phyloP scores from a whole-genome alignment of 2,797 vertebrate species.

The Masticophis lateralis region DNA sequence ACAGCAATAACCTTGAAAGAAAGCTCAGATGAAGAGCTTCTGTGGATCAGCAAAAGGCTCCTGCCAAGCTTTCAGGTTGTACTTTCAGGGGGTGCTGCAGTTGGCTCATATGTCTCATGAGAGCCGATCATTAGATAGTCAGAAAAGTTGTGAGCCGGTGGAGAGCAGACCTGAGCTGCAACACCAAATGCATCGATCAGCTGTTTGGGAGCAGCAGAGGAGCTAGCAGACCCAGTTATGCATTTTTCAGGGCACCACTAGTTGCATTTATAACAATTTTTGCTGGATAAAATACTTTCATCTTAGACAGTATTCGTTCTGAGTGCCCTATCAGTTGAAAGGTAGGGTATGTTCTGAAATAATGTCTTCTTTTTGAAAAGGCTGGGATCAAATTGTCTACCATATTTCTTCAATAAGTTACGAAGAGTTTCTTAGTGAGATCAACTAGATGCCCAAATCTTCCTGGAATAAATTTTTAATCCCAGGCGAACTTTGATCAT shows the following conservation, averaged over 20 bases:
- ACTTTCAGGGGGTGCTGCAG: not conserved
- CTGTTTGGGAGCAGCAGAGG: not conserved
- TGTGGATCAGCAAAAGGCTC: not conserved
- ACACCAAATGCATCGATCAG: not conserved
- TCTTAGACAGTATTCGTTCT: not conserved
- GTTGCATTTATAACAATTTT: not conserved
- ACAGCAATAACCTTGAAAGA: not conserved
- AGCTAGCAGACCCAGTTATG: not conserved
- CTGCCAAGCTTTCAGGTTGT: not conserved
- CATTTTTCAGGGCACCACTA: not conserved
- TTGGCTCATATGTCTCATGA: not conserved
- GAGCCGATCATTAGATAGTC: not conserved
- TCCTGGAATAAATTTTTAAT: constrained; percentile 14
- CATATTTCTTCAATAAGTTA: not conserved
- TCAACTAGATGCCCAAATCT: no score
- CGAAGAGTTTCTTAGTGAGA: not conserved
- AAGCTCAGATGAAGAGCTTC: not conserved
- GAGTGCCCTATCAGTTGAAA: not conserved
- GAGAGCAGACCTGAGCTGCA: not conserved
- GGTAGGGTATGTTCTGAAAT: not conserved
- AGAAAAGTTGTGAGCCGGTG: not conserved
- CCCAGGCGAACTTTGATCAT: not conserved
- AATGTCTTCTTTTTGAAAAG: not conserved
- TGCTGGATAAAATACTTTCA: not conserved
- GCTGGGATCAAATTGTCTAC: not conserved